Evolutionary conservation across 2,113 vertebrate genomes (phyloP).

Genomic region (Cephalopholis sonnerati): DNA sequence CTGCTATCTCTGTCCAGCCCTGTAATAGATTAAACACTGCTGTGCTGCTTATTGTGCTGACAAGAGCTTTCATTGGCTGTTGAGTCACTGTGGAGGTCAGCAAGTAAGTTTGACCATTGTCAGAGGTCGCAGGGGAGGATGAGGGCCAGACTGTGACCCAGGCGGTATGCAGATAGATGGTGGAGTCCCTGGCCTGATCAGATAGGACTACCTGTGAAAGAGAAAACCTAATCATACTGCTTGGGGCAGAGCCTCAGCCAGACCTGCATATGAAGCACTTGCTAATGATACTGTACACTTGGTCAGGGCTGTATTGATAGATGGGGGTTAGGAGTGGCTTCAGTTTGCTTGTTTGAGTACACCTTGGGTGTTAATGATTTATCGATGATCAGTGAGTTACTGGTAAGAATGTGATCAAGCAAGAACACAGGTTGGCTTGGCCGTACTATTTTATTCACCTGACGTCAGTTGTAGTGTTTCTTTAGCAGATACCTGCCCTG

Average conservation of each 20-base stretch:
- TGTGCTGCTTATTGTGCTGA: conserved; percentile 9
- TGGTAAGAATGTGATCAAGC: neutral
- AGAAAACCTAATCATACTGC: neutral
- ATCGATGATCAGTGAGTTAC: neutral
- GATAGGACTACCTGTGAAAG: neutral
- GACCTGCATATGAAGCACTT: neutral
- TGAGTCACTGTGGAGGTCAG: neutral
- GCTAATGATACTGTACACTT: neutral
- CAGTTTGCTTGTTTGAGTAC: neutral
- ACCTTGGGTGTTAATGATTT: conserved; percentile 29
- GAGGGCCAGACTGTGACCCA: neutral
- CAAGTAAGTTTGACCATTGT: conserved; percentile 15
- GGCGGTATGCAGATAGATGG: neutral
- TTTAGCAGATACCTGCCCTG: neutral
- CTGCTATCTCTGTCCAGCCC: neutral
- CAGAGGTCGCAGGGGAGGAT: conserved; percentile 13
- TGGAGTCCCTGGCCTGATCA: neutral
- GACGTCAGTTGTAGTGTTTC: neutral
- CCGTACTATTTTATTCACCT: neutral
- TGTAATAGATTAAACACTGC: conserved; percentile 10
- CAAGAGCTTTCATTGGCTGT: conserved; percentile 15
- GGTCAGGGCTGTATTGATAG: neutral
- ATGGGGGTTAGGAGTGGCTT: neutral
- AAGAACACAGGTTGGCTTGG: neutral
- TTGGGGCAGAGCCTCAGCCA: neutral